phyloP scores from a whole-genome alignment of 2,888 invertebrate species.

The Aphodius granarius region DNA sequence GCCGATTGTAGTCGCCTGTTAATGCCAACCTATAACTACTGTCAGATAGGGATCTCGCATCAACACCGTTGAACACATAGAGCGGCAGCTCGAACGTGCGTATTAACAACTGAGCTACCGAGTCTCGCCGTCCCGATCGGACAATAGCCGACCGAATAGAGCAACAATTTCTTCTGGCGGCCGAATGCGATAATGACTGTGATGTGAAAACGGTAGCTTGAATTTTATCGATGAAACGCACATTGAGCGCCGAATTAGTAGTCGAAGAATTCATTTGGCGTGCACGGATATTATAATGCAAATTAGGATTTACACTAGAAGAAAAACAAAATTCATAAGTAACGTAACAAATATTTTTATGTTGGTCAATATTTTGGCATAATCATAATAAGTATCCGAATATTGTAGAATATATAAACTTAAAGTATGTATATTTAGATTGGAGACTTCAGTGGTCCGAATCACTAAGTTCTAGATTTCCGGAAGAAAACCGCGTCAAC shows the following conservation, averaged over 20 bases:
- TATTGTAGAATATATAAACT: too few relatives aligned
- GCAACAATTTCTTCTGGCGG: not conserved
- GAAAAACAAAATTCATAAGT: too few relatives aligned
- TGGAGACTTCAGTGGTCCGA: too few relatives aligned
- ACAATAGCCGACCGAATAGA: not conserved
- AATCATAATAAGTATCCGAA: too few relatives aligned
- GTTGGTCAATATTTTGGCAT: too few relatives aligned
- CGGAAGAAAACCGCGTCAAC: too few relatives aligned
- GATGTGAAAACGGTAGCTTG: not conserved
- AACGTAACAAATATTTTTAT: too few relatives aligned
- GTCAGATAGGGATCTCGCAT: conserved; percentile 45
- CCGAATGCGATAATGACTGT: not conserved
- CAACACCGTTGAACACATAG: conserved; percentile 24
- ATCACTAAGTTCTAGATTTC: too few relatives aligned
- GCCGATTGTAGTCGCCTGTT: conserved; percentile 38
- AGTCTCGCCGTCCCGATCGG: not conserved
- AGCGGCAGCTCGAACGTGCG: not conserved
- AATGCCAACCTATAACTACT: conserved; percentile 46
- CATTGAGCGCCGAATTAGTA: not conserved
- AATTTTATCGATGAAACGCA: not conserved
- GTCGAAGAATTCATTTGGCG: not conserved
- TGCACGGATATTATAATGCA: not conserved
- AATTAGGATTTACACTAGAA: too few relatives aligned
- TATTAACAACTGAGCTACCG: not conserved
- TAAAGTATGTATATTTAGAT: too few relatives aligned